Percentiles rank a stretch among this genome's conserved stretches.
Conservation (phyloP, 2,797 vertebrate species). For the Cheirogaleus major region DNA sequence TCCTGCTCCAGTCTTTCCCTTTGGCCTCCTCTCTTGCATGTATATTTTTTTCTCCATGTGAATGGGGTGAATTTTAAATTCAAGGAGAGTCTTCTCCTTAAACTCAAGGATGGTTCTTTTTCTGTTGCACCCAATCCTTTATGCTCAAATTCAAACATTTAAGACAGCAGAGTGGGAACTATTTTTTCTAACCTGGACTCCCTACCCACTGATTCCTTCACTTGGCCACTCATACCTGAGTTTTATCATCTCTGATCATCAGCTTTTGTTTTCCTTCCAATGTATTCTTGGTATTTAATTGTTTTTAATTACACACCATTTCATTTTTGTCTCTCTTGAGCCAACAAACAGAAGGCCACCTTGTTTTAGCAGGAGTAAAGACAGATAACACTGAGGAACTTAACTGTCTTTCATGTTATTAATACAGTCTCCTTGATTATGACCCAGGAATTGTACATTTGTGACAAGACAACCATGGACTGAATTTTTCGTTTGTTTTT, state of each 20-base stretch:
- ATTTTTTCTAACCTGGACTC: background rate
- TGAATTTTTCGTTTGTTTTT: background rate
- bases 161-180: background rate
- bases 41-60: background rate
- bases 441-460: background rate
- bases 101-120: background rate
- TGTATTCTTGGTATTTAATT: background rate
- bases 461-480: background rate
- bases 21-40: background rate
- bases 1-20: background rate
- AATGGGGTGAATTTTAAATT: background rate
- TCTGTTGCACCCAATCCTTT: background rate
- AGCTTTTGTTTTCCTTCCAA: background rate
- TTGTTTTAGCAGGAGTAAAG: slow-evolving; percentile 1
- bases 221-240: background rate
- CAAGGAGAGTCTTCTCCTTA: background rate
- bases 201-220: background rate
- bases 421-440: background rate
- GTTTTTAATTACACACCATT: background rate
- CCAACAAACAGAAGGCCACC: background rate
- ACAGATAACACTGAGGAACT: background rate
- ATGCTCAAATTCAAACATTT: background rate
- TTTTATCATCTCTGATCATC: background rate
- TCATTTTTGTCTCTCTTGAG: background rate
- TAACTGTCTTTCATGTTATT: background rate